Evolutionary conservation across 1,140 invertebrate genomes (phyloP).

Genomic region (Drosophila gunungcola): DNA sequence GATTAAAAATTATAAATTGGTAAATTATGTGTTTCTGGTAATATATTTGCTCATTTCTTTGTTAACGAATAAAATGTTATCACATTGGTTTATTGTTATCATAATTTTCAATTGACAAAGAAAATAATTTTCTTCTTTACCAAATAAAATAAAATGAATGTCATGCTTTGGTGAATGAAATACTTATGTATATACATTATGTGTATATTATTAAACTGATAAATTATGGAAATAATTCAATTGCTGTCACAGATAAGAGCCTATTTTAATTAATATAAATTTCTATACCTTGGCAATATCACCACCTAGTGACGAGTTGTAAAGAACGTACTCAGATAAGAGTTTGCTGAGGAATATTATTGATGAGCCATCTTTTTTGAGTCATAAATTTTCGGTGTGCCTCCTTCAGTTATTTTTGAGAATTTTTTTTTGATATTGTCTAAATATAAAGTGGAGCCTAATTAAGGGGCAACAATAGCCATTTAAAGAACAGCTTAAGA

Average conservation of each 20-base stretch:
- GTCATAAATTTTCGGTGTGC: not conserved
- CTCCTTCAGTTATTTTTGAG: not conserved
- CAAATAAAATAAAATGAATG: not conserved
- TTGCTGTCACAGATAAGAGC: slow-evolving; percentile 8
- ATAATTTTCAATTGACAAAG: too few species aligned
- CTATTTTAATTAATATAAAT: not conserved
- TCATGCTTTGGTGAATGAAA: not conserved
- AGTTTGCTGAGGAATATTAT: not conserved
- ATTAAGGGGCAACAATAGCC: not conserved
- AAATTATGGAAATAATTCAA: slow-evolving; percentile 6
- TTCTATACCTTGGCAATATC: not conserved
- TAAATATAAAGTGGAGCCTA: not conserved
- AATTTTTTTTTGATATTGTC: not conserved
- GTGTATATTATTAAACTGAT: slow-evolving; percentile 1
- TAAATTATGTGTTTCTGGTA: too few species aligned
- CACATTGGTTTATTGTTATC: too few species aligned
- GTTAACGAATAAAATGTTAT: too few species aligned
- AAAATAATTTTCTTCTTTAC: too few species aligned
- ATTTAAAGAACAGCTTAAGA: not conserved
- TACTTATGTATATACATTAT: not conserved
- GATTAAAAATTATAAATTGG: too few species aligned
- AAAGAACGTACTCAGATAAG: not conserved
- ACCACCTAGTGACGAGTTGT: not conserved
- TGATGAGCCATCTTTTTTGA: not conserved
- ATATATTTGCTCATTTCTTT: too few species aligned